These are phyloP conservation scores for Anolis sagrei DNA, from an alignment of 2,113 vertebrate genomes.

Conservation along the genomic window DNA sequence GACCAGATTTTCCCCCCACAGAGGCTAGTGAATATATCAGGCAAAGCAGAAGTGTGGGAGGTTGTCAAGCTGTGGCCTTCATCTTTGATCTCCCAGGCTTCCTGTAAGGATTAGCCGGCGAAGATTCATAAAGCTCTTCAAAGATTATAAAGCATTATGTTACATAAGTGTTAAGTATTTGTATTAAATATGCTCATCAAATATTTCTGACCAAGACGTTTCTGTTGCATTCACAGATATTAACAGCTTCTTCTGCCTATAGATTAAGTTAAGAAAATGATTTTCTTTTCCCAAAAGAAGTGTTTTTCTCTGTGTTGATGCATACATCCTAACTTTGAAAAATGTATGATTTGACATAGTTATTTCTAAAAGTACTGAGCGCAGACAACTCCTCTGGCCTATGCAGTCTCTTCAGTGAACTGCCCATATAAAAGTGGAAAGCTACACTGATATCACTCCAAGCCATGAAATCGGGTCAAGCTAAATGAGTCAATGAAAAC, in stretches of 20 bases:
- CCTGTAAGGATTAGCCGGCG: conserved; percentile 55
- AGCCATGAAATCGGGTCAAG: neutral
- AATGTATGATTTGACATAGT: neutral
- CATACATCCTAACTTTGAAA: neutral
- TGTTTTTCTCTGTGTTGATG: neutral
- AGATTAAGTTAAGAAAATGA: conserved; percentile 19
- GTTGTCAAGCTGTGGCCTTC: conserved; percentile 44
- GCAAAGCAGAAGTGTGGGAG: neutral
- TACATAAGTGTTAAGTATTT: conserved; percentile 63
- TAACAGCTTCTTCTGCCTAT: conserved; percentile 12
- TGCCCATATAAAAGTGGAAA: neutral
- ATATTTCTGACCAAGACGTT: conserved; percentile 38
- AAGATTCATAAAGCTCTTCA: conserved; percentile 60
- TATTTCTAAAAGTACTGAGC: neutral
- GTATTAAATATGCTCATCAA: conserved; percentile 49
- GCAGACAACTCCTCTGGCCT: neutral
- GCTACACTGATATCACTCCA: too few species aligned
- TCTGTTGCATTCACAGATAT: neutral
- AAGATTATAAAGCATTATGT: conserved; percentile 63
- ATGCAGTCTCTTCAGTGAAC: neutral
- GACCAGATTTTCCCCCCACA: conserved; percentile 15
- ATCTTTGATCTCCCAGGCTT: neutral
- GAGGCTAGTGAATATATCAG: neutral
- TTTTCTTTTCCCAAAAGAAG: neutral
- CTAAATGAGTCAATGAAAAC: neutral